These are phyloP conservation scores for Periplaneta americana DNA, from an alignment of 1,140 invertebrate species.

Conservation along the genomic window DNA sequence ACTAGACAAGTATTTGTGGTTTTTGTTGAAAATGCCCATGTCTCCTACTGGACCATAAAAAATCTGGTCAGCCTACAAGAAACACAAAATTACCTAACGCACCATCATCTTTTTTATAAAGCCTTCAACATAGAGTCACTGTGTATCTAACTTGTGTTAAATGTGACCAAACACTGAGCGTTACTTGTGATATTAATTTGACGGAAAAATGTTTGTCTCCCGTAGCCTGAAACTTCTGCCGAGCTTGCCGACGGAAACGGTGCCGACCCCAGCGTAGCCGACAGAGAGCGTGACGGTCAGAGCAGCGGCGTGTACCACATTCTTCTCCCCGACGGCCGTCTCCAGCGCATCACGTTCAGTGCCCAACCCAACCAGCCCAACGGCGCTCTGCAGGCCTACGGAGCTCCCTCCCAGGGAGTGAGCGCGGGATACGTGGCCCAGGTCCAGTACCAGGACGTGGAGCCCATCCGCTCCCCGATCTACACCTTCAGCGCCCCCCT, in stretches of 20 bases:
- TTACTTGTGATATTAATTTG: no score
- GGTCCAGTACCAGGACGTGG: conserved; percentile 27
- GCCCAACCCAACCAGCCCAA: conserved; percentile 3
- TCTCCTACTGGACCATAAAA: no score
- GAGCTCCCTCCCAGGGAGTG: neutral
- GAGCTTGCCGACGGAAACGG: conserved; percentile 3
- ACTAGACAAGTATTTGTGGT: no score
- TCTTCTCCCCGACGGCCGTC: conserved; percentile 22
- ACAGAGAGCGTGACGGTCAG: conserved; percentile 9
- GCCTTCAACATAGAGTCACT: no score
- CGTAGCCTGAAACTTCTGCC: neutral
- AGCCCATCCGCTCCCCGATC: conserved; percentile 26
- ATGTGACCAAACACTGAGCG: no score
- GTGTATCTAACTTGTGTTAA: no score
- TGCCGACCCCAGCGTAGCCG: neutral
- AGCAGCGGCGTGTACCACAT: conserved; percentile 22
- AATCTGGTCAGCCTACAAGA: no score
- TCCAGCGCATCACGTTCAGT: conserved; percentile 23
- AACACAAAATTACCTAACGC: no score
- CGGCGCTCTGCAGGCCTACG: neutral
- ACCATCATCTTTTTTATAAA: no score
- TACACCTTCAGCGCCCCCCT: conserved; percentile 25
- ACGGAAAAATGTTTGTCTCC: no score
- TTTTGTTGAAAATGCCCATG: no score
- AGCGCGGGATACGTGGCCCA: conserved; percentile 22